Evolutionary conservation across 2,797 vertebrate genomes (phyloP), one percentile per base, ranked within the genome.

Genomic region (Ctenosaura bakeri): DNA sequence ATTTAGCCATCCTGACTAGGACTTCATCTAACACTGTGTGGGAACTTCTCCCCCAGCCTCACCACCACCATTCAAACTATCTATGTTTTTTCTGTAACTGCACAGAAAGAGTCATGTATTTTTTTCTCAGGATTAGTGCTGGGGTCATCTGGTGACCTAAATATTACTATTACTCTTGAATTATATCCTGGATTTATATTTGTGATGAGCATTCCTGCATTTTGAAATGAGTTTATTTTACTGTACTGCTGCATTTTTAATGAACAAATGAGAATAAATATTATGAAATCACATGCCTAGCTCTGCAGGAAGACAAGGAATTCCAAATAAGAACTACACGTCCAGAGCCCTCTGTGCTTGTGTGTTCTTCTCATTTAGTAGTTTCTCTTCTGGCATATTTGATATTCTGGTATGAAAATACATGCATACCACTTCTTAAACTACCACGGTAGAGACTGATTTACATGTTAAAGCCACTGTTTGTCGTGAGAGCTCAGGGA

Each of bases 341-440:
- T 62, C 71, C 69, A 73, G 54, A 89, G 54, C 10, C 14, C 32
- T 88, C 42, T 50, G 35, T 46, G 32, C 62, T 83, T 83, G 26
- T 56, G 6, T 50, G 42, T 76, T 76, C 10, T 4, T 83, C 73
- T 62, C 29, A 46, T 59, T 12, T 50, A n/a, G 52, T n/a, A 46
- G 46, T n/a, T 32, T 8, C 38, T 74, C 18, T 12, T 82, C 87
- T 22, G 35, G 66, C 12, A 76, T 46, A 73, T 74, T 22, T 62
- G 50, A 54, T 81, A 88, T 88, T 88, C 52, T 59, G 66, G 82
- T 42, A 56, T 73, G 71, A 88, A 88, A 73, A 88, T 59, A 59
- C 32, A 73, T 73, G 10, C n/a, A 20, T 18, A 38, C 13, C 42
- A 22, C 35, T 73, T 73, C 52, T 73, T 82, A 73, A 74, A 54